Percentiles rank a stretch among this genome's conserved stretches.
Conservation (phyloP, 37 sponge, comb jelly and placozoan species). For the Tethya wilhelma region DNA sequence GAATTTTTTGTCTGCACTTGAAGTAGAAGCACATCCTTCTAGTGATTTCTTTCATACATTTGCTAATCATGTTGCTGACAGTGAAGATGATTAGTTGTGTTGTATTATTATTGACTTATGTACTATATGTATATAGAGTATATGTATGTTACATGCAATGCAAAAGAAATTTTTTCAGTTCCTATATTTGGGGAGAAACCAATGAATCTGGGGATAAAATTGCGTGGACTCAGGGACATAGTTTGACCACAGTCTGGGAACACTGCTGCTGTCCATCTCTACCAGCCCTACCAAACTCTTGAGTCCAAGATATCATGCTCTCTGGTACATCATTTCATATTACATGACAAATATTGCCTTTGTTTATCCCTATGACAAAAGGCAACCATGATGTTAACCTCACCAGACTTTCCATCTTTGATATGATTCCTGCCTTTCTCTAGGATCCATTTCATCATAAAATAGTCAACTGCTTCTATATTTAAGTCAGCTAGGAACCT, state of each 20-base stretch:
- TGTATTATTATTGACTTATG: no score
- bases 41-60: slow-evolving; percentile 9
- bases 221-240: no score
- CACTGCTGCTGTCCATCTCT: slow-evolving; percentile 4
- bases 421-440: slow-evolving; percentile 12
- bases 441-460: slow-evolving; percentile 14
- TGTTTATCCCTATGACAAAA: slow-evolving; percentile 36
- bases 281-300: slow-evolving; percentile 22
- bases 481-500: neutral
- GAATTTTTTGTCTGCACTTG: neutral
- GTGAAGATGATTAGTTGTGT: neutral
- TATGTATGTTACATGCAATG: no score
- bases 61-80: neutral
- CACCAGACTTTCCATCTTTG: slow-evolving; percentile 33
- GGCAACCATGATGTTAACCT: slow-evolving; percentile 33
- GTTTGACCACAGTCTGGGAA: no score
- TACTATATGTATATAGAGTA: no score
- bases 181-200: no score
- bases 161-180: no score
- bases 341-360: slow-evolving; percentile 18
- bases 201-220: no score
- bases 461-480: slow-evolving; percentile 13
- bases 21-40: neutral
- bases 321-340: slow-evolving; percentile 17
- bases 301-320: slow-evolving; percentile 7